A percentile compares a stretch with the other conserved stretches of the same genome.
Conservation (phyloP, 2,797 vertebrate genomes). For the Hemibagrus guttatus region DNA sequence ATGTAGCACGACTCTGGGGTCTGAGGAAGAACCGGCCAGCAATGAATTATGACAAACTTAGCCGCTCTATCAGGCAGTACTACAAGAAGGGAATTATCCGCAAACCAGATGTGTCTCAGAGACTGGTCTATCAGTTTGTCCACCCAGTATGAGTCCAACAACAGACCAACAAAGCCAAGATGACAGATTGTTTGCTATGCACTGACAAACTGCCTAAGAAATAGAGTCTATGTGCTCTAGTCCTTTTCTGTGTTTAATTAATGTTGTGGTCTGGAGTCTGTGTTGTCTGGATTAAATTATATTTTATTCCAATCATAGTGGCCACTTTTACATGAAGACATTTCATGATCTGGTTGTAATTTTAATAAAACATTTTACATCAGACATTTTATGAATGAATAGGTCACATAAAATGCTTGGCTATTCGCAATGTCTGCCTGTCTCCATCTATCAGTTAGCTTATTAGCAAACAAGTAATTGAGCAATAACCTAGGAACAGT, state of each 20-base stretch:
- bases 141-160: conserved; percentile 83
- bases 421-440: conserved; percentile 72
- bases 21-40: conserved; percentile 95
- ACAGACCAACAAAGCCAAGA: background rate
- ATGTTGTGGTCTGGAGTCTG: conserved; percentile 7
- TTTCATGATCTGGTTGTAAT: background rate
- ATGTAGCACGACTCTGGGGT: conserved; percentile 95
- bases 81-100: conserved; percentile 99
- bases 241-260: conserved; percentile 7
- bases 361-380: background rate
- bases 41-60: conserved; percentile 99
- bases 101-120: conserved; percentile 95
- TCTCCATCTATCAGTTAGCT: conserved; percentile 18
- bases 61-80: conserved; percentile 98
- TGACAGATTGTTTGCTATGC: conserved; percentile 57
- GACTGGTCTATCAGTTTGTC: conserved; percentile 98
- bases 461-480: background rate
- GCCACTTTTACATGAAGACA: conserved; percentile 6
- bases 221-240: conserved; percentile 16
- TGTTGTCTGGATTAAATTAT: conserved; percentile 10
- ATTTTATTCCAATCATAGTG: background rate
- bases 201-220: conserved; percentile 58
- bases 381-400: conserved; percentile 19
- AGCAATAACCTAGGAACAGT: background rate
- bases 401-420: conserved; percentile 39